Conservation (phyloP, 1,140 invertebrate genomes). For the Euglossa dilemma region DNA sequence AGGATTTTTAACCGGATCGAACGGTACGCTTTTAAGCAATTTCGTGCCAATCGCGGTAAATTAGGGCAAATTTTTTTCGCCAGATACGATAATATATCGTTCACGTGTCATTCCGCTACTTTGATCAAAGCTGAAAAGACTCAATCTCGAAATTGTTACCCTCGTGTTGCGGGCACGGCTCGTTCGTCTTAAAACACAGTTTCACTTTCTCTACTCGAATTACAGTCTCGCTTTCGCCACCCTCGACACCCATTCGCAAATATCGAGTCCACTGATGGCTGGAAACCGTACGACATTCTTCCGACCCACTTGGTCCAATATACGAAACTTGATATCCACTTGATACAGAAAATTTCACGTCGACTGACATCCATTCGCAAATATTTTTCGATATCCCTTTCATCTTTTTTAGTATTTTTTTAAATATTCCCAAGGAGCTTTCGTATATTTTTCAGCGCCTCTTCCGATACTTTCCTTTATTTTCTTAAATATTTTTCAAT, state of each 20-base stretch:
- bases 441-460: too few relatives aligned
- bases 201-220: conserved; percentile 47
- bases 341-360: background rate
- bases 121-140: background rate
- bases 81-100: background rate
- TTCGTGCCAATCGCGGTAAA: background rate
- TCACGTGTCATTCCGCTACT: background rate
- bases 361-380: background rate
- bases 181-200: conserved; percentile 21
- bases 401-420: too few relatives aligned
- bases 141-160: conserved; percentile 15
- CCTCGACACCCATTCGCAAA: conserved; percentile 33
- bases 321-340: background rate
- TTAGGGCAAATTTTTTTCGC: background rate
- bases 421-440: too few relatives aligned
- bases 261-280: background rate
- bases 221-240: conserved; percentile 47
- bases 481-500: too few relatives aligned
- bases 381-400: too few relatives aligned
- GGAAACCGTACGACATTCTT: conserved; percentile 1
- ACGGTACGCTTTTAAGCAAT: background rate
- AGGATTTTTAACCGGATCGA: background rate
- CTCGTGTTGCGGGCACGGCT: background rate
- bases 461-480: too few relatives aligned
- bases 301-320: background rate